Evolutionary conservation across 2,797 vertebrate genomes (phyloP).

Genomic region (Ctenopoma kingsleyae): DNA sequence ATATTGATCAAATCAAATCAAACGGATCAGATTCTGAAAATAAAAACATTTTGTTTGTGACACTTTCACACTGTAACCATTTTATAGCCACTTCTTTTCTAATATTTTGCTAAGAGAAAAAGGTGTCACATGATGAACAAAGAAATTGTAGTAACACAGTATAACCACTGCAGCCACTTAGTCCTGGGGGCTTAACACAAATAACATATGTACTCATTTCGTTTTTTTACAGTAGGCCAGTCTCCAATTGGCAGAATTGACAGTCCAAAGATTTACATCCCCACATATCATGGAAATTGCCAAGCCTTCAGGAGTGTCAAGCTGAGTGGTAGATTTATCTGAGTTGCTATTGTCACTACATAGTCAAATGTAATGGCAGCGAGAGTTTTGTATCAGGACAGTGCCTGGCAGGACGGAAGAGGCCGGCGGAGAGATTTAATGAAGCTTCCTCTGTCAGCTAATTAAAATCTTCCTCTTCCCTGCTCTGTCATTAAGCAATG

Average conservation of each 20-base stretch:
- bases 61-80: too few species aligned
- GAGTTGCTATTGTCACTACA: constrained; percentile 44
- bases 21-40: too few species aligned
- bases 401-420: constrained; percentile 62
- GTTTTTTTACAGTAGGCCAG: background rate
- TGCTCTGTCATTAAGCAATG: constrained; percentile 67
- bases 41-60: too few species aligned
- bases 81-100: too few species aligned
- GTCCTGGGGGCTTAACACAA: background rate
- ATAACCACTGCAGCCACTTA: background rate
- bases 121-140: background rate
- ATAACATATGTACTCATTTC: background rate
- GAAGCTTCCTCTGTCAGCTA: constrained; percentile 73
- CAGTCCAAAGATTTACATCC: constrained; percentile 22
- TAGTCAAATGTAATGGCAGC: constrained; percentile 52
- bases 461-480: constrained; percentile 75
- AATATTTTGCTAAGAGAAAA: background rate
- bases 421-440: constrained; percentile 72
- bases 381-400: constrained; percentile 61
- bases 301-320: constrained; percentile 46
- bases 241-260: constrained; percentile 5
- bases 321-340: constrained; percentile 52
- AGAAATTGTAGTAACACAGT: background rate
- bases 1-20: too few species aligned
- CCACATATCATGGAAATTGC: constrained; percentile 22